Percentiles rank a stretch among this genome's conserved stretches.
These are phyloP conservation scores for Theodoxus fluviatilis DNA, from an alignment of 2,888 invertebrate genomes.

Conservation along the genomic window DNA sequence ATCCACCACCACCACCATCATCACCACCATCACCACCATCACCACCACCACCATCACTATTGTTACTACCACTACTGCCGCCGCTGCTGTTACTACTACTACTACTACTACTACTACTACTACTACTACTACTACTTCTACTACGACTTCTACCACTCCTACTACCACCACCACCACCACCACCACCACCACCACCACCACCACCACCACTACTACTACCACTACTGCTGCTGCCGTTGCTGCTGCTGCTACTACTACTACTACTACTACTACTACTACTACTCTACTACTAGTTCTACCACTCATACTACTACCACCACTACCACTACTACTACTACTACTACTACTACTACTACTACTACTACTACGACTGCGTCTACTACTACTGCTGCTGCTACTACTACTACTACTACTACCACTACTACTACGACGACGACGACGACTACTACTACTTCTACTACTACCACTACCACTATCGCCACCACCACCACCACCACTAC, in stretches of 20 bases:
- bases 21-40: constrained; percentile 22
- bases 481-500: constrained; percentile 27
- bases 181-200: constrained; percentile 25
- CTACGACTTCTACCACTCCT: not conserved
- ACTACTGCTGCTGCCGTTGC: constrained; percentile 7
- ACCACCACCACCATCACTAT: constrained; percentile 3
- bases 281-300: constrained; percentile 11
- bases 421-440: constrained; percentile 29
- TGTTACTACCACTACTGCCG: constrained; percentile 12
- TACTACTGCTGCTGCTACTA: constrained; percentile 28
- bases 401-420: constrained; percentile 30
- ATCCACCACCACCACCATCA: not conserved
- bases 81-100: constrained; percentile 14
- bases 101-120: constrained; percentile 11
- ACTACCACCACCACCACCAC: constrained; percentile 13
- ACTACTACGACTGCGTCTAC: constrained; percentile 29
- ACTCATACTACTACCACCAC: constrained; percentile 7
- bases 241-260: constrained; percentile 18
- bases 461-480: constrained; percentile 29
- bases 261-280: constrained; percentile 10
- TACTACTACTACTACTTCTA: constrained; percentile 10
- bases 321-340: constrained; percentile 23
- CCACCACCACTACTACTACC: constrained; percentile 29
- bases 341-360: constrained; percentile 26
- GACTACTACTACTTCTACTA: constrained; percentile 32